These are phyloP conservation scores for Peromyscus melanophrys DNA, from an alignment of 2,797 vertebrate species.

Conservation along the genomic window DNA sequence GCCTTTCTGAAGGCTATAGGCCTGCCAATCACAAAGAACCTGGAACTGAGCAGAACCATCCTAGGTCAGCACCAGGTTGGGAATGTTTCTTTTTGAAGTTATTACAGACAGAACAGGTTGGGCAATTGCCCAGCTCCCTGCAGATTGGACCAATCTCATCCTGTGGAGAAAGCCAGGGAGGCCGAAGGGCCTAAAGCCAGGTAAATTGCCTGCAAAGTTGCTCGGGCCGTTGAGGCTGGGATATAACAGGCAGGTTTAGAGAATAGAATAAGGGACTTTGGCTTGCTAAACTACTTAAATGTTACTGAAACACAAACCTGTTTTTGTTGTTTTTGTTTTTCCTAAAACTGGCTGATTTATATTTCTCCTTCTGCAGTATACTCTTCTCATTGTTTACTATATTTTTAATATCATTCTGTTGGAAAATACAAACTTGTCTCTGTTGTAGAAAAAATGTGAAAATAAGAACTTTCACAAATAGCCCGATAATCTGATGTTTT, in stretches of 20 bases:
- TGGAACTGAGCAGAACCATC: constrained; percentile 31
- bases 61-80: constrained; percentile 47
- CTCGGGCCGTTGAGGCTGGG: constrained; percentile 24
- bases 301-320: constrained; percentile 28
- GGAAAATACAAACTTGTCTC: constrained; percentile 21
- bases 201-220: constrained; percentile 76
- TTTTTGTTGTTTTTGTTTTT: neutral
- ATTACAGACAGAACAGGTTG: constrained; percentile 58
- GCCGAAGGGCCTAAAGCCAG: constrained; percentile 62
- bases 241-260: constrained; percentile 43
- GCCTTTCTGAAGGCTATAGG: neutral
- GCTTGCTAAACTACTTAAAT: constrained; percentile 30
- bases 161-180: constrained; percentile 54
- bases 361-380: neutral
- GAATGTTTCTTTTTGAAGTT: constrained; percentile 69
- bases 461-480: neutral
- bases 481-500: neutral
- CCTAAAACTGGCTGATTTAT: neutral
- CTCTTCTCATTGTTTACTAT: neutral
- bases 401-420: neutral
- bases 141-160: constrained; percentile 52
- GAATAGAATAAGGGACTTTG: constrained; percentile 13
- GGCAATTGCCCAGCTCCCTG: constrained; percentile 75
- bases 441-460: neutral
- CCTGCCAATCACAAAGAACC: constrained; percentile 63